Evolutionary conservation across 92 coral and sea anemone genomes (phyloP).

Genomic region (Phenganax subtilis): DNA sequence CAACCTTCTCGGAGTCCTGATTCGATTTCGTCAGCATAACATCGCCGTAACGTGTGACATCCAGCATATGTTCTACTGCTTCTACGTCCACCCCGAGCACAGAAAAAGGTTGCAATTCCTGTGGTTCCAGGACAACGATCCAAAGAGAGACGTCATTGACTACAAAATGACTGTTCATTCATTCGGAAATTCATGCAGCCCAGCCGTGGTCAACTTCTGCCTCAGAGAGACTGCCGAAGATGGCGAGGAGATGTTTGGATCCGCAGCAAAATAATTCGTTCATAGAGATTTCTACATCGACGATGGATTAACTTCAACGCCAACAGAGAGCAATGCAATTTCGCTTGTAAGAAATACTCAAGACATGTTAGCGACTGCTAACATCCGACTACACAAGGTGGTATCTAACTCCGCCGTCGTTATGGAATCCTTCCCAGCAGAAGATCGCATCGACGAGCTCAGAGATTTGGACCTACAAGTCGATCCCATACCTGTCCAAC

Average conservation of each 20-base stretch:
- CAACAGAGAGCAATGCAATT: no score
- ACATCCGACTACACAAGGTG: no score
- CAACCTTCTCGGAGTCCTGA: not conserved
- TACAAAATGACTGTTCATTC: not conserved
- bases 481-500: no score
- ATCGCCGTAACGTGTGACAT: not conserved
- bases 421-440: no score
- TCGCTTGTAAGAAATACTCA: no score
- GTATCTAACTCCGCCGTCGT: no score
- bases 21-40: not conserved
- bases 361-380: no score
- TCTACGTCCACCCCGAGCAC: not conserved
- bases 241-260: not conserved
- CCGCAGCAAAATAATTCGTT: not conserved
- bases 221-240: not conserved
- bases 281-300: not conserved
- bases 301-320: not conserved
- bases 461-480: no score
- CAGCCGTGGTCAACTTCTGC: not conserved
- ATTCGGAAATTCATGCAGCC: constrained; percentile 3
- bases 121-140: not conserved
- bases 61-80: not conserved
- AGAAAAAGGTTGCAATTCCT: not conserved
- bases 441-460: no score
- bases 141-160: not conserved